These are phyloP conservation scores for Drosophila pandora DNA, from an alignment of 1,140 invertebrate genomes.

Conservation along the genomic window DNA sequence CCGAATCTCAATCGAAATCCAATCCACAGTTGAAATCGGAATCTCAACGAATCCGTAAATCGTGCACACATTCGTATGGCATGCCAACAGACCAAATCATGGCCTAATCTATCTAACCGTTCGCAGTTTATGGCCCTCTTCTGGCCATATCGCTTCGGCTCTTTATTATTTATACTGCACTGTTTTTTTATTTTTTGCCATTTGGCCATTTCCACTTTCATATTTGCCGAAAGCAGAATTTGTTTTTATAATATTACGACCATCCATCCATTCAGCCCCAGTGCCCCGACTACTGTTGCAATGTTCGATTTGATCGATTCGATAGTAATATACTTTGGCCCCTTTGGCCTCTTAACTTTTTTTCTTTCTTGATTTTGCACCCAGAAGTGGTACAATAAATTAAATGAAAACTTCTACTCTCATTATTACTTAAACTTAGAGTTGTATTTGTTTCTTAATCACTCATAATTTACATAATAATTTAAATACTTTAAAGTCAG, in stretches of 20 bases:
- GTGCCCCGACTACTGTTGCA: slow-evolving; percentile 40
- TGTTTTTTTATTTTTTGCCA: slow-evolving; percentile 41
- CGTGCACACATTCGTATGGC: slow-evolving; percentile 45
- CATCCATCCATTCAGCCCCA: slow-evolving; percentile 12
- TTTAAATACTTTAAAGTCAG: too few species aligned
- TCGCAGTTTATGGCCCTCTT: slow-evolving; percentile 70
- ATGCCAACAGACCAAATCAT: slow-evolving; percentile 68
- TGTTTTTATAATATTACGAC: slow-evolving; percentile 64
- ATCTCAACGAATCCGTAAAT: slow-evolving; percentile 76
- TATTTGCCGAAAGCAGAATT: slow-evolving; percentile 74
- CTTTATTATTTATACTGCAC: slow-evolving; percentile 70
- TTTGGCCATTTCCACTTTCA: slow-evolving; percentile 60
- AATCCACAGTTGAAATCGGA: slow-evolving; percentile 37
- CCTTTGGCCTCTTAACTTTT: not conserved
- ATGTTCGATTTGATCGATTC: slow-evolving; percentile 43
- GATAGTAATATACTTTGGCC: slow-evolving; percentile 30
- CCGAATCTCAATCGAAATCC: slow-evolving; percentile 23
- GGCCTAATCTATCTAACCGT: slow-evolving; percentile 73
- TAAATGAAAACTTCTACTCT: not conserved
- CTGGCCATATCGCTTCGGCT: slow-evolving; percentile 61
- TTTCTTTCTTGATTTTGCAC: slow-evolving; percentile 22
- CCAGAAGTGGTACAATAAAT: slow-evolving; percentile 39
- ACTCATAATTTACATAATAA: too few species aligned
- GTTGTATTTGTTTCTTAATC: too few species aligned
- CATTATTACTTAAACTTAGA: too few species aligned